Evolutionary conservation across 2,888 invertebrate genomes (phyloP).

Genomic region (Amphiduros pacificus): DNA sequence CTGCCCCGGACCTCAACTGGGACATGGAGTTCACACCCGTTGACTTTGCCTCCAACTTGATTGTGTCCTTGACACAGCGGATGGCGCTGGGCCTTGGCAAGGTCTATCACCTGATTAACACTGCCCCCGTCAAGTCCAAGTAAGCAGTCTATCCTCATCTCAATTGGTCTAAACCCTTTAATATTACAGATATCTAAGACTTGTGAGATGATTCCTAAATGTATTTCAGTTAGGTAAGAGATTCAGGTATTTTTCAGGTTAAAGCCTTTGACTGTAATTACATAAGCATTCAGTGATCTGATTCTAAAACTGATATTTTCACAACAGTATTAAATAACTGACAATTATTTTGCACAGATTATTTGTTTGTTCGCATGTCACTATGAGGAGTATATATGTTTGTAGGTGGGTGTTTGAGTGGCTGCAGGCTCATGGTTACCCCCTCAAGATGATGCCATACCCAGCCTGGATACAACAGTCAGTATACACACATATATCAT

Average conservation of each 20-base stretch:
- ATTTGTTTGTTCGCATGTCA: too few relatives aligned
- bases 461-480: constrained; percentile 53
- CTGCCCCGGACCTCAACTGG: constrained; percentile 56
- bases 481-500: too few relatives aligned
- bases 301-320: too few relatives aligned
- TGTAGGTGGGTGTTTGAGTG: constrained; percentile 57
- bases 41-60: constrained; percentile 55
- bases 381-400: too few relatives aligned
- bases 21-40: constrained; percentile 60
- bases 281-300: too few relatives aligned
- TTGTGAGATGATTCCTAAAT: too few relatives aligned
- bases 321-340: too few relatives aligned
- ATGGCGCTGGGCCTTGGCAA: constrained; percentile 53
- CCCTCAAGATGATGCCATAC: constrained; percentile 45
- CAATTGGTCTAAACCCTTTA: neutral
- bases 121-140: constrained; percentile 47
- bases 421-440: constrained; percentile 56
- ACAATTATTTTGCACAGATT: too few relatives aligned
- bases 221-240: too few relatives aligned
- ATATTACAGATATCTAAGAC: too few relatives aligned
- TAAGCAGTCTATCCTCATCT: constrained; percentile 20
- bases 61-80: constrained; percentile 49
- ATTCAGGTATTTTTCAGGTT: too few relatives aligned
- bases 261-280: too few relatives aligned
- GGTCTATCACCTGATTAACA: constrained; percentile 57